These are phyloP conservation scores for Psophia crepitans DNA, from an alignment of 2,113 vertebrate species.

Conservation along the genomic window DNA sequence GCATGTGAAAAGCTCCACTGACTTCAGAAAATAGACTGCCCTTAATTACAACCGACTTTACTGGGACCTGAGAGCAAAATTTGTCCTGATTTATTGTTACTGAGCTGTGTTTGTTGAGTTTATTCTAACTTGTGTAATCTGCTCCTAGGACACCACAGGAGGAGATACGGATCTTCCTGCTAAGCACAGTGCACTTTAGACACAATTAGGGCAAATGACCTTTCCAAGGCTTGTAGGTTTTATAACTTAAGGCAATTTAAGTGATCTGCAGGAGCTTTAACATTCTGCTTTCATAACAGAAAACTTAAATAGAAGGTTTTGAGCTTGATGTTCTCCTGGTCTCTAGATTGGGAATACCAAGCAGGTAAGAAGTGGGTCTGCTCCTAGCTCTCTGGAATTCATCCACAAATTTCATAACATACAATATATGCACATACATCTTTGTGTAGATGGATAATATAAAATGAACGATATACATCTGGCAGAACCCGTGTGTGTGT, in stretches of 20 bases:
- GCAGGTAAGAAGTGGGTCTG: not conserved
- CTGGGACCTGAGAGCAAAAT: not conserved
- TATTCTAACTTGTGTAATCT: not conserved
- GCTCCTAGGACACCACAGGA: not conserved
- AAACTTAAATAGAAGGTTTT: not conserved
- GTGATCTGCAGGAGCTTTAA: not conserved
- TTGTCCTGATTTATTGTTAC: not conserved
- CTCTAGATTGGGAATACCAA: not conserved
- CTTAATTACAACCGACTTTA: not conserved
- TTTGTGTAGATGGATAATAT: not conserved
- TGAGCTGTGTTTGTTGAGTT: not conserved
- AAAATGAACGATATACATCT: not conserved
- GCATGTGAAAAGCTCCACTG: not conserved
- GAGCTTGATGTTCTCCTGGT: not conserved
- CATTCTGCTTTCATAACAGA: not conserved
- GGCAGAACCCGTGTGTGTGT: not conserved
- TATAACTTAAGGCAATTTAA: not conserved
- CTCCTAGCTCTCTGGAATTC: not conserved
- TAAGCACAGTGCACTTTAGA: not conserved
- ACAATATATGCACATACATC: accelerated
- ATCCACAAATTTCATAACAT: not conserved
- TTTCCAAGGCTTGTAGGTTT: not conserved
- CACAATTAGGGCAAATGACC: constrained; percentile 1
- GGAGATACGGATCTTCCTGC: not conserved
- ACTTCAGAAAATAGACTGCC: not conserved